Evolutionary conservation across 1,140 invertebrate species (phyloP).

Genomic region (Cepaea nemoralis): DNA sequence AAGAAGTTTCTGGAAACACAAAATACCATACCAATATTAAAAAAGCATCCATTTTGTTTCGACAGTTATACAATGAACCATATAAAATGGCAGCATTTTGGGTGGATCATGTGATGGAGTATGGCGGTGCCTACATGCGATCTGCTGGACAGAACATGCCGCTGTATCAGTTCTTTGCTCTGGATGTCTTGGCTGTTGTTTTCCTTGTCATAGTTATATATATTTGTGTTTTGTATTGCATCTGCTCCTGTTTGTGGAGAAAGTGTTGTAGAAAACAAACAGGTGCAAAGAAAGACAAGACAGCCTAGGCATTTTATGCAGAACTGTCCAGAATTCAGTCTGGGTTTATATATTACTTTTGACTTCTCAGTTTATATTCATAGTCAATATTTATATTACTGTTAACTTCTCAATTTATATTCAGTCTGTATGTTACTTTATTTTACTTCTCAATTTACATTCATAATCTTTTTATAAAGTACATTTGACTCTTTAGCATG

Average conservation of each 20-base stretch:
- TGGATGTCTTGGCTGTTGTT: slow-evolving; percentile 47
- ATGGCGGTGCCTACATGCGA: slow-evolving; percentile 55
- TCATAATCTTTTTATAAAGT: too few relatives aligned
- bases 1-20: slow-evolving; percentile 44
- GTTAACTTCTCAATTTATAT: too few relatives aligned
- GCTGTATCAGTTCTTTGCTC: slow-evolving; percentile 49
- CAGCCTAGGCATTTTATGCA: too few relatives aligned
- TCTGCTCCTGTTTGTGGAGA: background rate
- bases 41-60: slow-evolving; percentile 53
- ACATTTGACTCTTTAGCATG: too few relatives aligned
- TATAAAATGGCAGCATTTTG: slow-evolving; percentile 50
- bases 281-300: background rate
- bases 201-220: background rate
- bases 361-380: too few relatives aligned
- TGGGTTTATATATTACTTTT: too few relatives aligned
- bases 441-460: too few relatives aligned
- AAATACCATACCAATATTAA: slow-evolving; percentile 49
- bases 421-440: too few relatives aligned
- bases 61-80: slow-evolving; percentile 46
- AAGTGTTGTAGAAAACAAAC: background rate
- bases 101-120: slow-evolving; percentile 59
- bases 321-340: too few relatives aligned
- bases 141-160: slow-evolving; percentile 45
- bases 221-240: background rate
- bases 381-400: too few relatives aligned